Base-by-base conservation (phyloP, 37 sponge, comb jelly and placozoan species). In the Cladorhizidae sp. region DNA sequence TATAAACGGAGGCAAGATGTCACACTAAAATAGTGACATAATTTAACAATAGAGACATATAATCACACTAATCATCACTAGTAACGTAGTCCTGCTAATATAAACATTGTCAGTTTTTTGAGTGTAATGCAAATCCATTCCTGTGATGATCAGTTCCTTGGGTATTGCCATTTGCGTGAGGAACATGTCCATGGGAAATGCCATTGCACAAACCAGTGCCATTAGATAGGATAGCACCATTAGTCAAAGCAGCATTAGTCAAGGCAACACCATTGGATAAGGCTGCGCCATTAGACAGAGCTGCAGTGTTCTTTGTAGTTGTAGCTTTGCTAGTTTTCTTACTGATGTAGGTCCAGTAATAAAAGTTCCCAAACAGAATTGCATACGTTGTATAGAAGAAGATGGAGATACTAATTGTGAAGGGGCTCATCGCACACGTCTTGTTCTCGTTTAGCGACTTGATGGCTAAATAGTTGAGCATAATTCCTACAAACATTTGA, bases 401-500 rank as follows among this genome's bases (percentile, higher is more conserved):
- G 21, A 87, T 64, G 2, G 88, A 89, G 3, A 87, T 69, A 0
- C 38, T 64, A 23, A 94, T 76, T 21, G 73, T 45, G 32, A 59
- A 75, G n/a, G 42, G 58, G 15, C 42, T 70, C 22, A 74, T 86
- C 39, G 42, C 80, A 57, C 97, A 97, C 41, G 69, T 56, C 21
- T 69, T 86, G 11, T 90, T 90, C 0, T 55, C 20, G 35, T 68
- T 7, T 23, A 87, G 50, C 18, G 71, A 36, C 43, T 59, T 62
- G 22, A 73, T 69, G 20, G 87, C 71, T 12, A 77, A 28, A 41
- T 75, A 79, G 67, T 88, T 83, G 37, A 86, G 67, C 20, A 86
- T 43, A 59, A 88, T 78, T 0, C 97, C 97, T 9, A 83, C 78
- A 67, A 83, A 87, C 97, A 97, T 93, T 69, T 93, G 94, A 9